Base-by-base conservation (phyloP, 2,888 invertebrate species). In the Suillia variegata region DNA sequence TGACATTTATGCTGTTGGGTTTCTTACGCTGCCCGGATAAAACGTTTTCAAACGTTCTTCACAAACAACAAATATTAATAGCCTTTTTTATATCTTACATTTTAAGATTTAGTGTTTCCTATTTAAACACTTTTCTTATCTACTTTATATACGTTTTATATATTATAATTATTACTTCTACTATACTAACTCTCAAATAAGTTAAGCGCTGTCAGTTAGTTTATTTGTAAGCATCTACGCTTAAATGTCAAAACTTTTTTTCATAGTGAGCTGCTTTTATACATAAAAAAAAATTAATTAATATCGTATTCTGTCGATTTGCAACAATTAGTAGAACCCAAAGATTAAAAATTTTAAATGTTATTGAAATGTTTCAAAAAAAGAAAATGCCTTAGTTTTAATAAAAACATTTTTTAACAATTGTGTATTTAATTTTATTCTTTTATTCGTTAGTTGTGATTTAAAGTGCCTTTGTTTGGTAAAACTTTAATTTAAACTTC, bases 1-100 rank as follows among this genome's bases (percentile, higher is more conserved):
- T 85, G 71, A 83, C 86, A 65, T 88, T 89, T 78, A 77, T 88
- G 54, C 77, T 86, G 73, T 85, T 88, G 50, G 83, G 86, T 62
- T 81, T 88, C 67, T 88, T 86, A 89, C 88, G 67, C 80, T 87
- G 80, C 83, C 84, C 50, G 79, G 81, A 65, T 83, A 80, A 67
- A 61, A 62, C 62, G 45, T 59, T 58, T 52, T 33, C n/a, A n/a
- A n/a, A n/a, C n/a, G n/a, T 50, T 17, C 13, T 21, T 50, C n/a
- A n/a, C n/a, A n/a, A n/a, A 2, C 17, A 12, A 4, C n/a, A 62
- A 48, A n/a, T n/a, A n/a, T n/a, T n/a, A n/a, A n/a, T n/a, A n/a
- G 4, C 38, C 8, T 38, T 38, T 38, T n/a, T 38, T n/a, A n/a
- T 38, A n/a, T n/a, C n/a, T 38, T n/a, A 38, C 8, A n/a, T n/a